These are phyloP conservation scores for Physocephala rufipes DNA, from an alignment of 2,888 invertebrate genomes.

Conservation along the genomic window DNA sequence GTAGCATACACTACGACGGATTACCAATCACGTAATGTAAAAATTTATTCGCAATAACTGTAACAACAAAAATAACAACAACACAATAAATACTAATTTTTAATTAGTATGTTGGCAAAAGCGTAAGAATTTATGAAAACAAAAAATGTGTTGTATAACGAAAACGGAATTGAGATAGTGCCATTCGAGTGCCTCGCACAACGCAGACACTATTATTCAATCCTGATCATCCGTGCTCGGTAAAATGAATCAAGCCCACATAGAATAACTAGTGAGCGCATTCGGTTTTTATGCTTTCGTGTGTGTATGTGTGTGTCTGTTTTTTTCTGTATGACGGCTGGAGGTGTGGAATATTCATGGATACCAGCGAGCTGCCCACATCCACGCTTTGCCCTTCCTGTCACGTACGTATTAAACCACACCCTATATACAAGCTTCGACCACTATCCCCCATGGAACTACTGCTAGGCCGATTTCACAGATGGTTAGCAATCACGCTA, in stretches of 20 bases:
- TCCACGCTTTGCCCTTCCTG: neutral
- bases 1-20: neutral
- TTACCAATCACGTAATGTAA: no score
- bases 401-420: no score
- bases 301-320: neutral
- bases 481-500: no score
- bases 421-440: no score
- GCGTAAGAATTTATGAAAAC: conserved; percentile 19
- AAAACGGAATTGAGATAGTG: conserved; percentile 26
- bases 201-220: neutral
- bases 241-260: no score
- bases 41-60: no score
- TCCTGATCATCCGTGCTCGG: no score
- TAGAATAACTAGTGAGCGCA: conserved; percentile 41
- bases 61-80: no score
- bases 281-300: conserved; percentile 37
- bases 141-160: conserved; percentile 26
- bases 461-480: no score
- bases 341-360: conserved; percentile 16
- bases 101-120: conserved; percentile 21
- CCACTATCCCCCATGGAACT: no score
- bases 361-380: conserved; percentile 29
- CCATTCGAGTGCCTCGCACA: conserved; percentile 20
- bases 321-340: conserved; percentile 18
- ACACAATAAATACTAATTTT: neutral